Percentiles rank a stretch among this genome's conserved stretches.
These are phyloP conservation scores for Sclerodermus sp. DNA, from an alignment of 2,888 invertebrate species.

Conservation along the genomic window DNA sequence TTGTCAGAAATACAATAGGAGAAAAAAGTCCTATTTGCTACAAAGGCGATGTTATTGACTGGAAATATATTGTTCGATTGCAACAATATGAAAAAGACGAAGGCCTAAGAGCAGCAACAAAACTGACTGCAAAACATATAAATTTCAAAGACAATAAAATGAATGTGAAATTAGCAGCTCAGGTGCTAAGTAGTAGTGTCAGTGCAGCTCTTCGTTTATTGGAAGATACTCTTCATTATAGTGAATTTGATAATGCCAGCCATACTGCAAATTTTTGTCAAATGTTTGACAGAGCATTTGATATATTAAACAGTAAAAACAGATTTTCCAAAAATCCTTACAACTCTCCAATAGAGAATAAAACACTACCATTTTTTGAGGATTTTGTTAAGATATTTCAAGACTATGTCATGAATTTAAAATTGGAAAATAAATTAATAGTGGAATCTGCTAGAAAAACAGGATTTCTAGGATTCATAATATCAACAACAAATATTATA, in stretches of 20 bases:
- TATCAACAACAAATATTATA: neutral
- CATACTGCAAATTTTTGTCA: neutral
- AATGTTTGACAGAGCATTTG: neutral
- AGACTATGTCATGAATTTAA: neutral
- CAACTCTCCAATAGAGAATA: neutral
- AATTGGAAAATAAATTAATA: neutral
- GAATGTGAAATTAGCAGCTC: slow-evolving; percentile 4
- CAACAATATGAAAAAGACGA: slow-evolving; percentile 25
- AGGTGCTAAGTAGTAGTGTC: slow-evolving; percentile 10
- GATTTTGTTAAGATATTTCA: neutral
- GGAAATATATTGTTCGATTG: slow-evolving; percentile 22
- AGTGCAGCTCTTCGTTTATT: slow-evolving; percentile 13
- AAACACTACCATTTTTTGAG: neutral
- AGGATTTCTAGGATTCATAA: slow-evolving; percentile 3
- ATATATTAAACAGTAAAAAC: slow-evolving; percentile 2
- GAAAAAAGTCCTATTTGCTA: neutral
- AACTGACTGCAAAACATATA: slow-evolving; percentile 21
- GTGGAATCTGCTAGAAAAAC: neutral
- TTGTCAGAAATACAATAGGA: slow-evolving; percentile 26
- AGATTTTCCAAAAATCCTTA: neutral
- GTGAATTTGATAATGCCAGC: neutral
- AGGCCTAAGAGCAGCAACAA: slow-evolving; percentile 24
- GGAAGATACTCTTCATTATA: neutral
- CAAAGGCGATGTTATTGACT: slow-evolving; percentile 19
- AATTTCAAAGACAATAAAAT: slow-evolving; percentile 4